Evolutionary conservation across 2,888 invertebrate genomes (phyloP).

Genomic region (Eudemis profundana): DNA sequence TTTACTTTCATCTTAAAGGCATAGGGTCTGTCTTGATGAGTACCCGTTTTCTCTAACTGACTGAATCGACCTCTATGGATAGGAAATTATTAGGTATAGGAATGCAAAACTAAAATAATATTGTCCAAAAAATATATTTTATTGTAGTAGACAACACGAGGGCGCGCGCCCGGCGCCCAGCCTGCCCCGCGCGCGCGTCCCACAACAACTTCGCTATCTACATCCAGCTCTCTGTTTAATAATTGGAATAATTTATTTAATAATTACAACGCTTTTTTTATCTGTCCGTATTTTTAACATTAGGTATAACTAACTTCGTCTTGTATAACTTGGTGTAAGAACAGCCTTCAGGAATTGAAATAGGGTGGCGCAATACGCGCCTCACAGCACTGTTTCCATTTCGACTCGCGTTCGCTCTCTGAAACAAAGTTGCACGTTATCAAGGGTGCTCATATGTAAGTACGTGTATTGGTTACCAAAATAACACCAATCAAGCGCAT

Average conservation of each 20-base stretch:
- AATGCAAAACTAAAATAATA: conserved; percentile 58
- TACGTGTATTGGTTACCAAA: no score
- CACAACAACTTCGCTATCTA: conserved; percentile 84
- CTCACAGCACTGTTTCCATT: conserved; percentile 97
- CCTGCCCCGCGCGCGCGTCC: conserved; percentile 82
- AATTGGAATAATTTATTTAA: conserved; percentile 86
- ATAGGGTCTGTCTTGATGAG: no score
- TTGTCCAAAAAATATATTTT: conserved; percentile 86
- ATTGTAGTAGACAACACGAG: conserved; percentile 84
- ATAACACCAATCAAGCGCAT: no score
- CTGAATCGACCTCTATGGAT: not conserved
- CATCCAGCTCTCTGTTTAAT: conserved; percentile 83
- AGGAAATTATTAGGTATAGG: not conserved
- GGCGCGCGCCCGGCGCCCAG: conserved; percentile 81
- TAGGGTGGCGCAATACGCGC: conserved; percentile 81
- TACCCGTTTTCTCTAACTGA: no score
- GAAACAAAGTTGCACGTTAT: conserved; percentile 53
- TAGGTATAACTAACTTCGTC: conserved; percentile 84
- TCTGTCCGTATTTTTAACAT: conserved; percentile 83
- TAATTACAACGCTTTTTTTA: conserved; percentile 85
- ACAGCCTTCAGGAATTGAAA: conserved; percentile 86
- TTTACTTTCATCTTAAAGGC: no score
- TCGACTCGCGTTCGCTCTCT: conserved; percentile 90
- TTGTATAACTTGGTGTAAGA: conserved; percentile 86
- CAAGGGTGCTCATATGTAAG: no score